phyloP scores from a whole-genome alignment of 2,113 vertebrate genomes.

The Mobula hypostoma region DNA sequence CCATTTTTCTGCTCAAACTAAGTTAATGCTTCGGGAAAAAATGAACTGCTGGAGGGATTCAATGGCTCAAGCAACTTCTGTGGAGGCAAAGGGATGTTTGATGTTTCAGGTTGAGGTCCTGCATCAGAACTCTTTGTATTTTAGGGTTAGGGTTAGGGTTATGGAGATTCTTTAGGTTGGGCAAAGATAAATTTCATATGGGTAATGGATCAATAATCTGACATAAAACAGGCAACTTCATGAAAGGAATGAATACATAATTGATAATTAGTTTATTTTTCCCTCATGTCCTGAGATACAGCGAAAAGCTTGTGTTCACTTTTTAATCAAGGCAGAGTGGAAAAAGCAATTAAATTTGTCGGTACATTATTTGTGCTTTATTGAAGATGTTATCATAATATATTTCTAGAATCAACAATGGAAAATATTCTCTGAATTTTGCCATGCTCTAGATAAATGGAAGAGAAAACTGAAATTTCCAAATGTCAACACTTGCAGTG shows the following conservation, averaged over 20 bases:
- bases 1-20: neutral
- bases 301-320: too few relatives aligned
- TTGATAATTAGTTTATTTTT: too few relatives aligned
- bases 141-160: too few relatives aligned
- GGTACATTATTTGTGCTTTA: neutral
- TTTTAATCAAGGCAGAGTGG: neutral
- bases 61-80: too few relatives aligned
- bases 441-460: neutral
- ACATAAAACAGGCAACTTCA: neutral
- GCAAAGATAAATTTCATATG: neutral
- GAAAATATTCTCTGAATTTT: neutral
- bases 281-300: too few relatives aligned
- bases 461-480: neutral
- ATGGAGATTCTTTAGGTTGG: too few relatives aligned
- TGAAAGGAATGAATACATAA: neutral
- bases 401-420: neutral
- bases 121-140: too few relatives aligned
- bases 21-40: neutral
- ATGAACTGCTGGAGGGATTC: neutral
- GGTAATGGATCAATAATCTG: neutral
- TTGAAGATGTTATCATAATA: neutral
- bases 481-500: neutral
- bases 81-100: too few relatives aligned
- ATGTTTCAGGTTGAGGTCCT: too few relatives aligned
- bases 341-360: neutral